Conservation (phyloP, 2,888 invertebrate species). For the Morpho achilles region DNA sequence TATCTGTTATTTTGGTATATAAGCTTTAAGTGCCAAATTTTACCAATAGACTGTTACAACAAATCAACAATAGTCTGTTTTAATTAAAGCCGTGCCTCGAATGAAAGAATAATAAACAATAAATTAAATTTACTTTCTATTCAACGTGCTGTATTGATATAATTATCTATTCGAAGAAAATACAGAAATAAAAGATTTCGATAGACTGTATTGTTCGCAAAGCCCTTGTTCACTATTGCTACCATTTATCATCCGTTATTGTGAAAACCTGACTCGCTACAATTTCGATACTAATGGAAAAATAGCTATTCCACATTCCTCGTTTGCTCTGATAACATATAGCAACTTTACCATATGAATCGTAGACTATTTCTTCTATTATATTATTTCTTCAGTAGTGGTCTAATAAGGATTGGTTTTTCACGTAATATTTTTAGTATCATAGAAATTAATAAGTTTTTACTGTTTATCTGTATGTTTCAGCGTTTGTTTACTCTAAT, state of each 20-base stretch:
- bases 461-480: too few relatives aligned
- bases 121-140: too few relatives aligned
- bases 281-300: conserved; percentile 21
- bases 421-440: too few relatives aligned
- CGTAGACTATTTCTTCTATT: too few relatives aligned
- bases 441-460: background rate
- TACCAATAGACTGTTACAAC: too few relatives aligned
- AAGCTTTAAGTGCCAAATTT: too few relatives aligned
- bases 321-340: conserved; percentile 3
- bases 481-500: too few relatives aligned
- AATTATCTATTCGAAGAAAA: background rate
- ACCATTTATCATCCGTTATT: conserved; percentile 19
- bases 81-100: background rate
- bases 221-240: conserved; percentile 8
- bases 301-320: conserved; percentile 10
- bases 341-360: background rate
- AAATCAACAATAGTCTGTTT: too few relatives aligned
- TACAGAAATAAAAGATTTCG: conserved; percentile 7
- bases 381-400: too few relatives aligned
- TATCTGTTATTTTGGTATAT: too few relatives aligned
- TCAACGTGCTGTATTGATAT: too few relatives aligned
- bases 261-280: conserved; percentile 16
- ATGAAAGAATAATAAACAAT: background rate
- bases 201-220: conserved; percentile 7
- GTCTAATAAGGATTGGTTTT: background rate